Percentiles rank a stretch among this genome's conserved stretches.
Evolutionary conservation across 2,113 vertebrate species (phyloP).

Genomic region (Oenanthe melanoleuca): DNA sequence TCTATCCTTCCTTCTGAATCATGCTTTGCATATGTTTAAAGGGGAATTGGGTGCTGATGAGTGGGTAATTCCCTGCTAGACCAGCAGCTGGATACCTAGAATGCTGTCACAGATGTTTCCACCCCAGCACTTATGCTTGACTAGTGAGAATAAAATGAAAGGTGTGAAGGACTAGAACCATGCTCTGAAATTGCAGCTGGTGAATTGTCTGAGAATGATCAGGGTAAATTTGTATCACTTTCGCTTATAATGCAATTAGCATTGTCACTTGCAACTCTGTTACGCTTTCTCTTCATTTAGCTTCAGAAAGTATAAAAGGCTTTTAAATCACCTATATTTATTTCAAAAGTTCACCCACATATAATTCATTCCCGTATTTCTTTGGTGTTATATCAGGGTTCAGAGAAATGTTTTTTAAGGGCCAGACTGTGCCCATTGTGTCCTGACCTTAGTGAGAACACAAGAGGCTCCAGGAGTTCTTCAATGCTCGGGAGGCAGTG

Average conservation of each 20-base stretch:
- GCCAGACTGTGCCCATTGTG: background rate
- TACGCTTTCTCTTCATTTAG: background rate
- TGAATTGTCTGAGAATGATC: background rate
- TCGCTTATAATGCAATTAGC: background rate
- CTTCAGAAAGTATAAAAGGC: background rate
- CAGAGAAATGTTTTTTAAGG: background rate
- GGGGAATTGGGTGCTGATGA: background rate
- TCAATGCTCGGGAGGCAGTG: accelerated
- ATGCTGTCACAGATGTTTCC: background rate
- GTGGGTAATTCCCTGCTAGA: background rate
- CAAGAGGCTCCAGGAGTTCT: background rate
- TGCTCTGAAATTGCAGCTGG: background rate
- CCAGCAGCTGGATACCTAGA: background rate
- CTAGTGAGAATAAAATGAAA: background rate
- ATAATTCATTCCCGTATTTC: background rate
- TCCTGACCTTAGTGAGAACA: background rate
- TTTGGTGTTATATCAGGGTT: background rate
- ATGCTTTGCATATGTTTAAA: background rate
- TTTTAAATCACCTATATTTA: background rate
- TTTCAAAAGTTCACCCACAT: background rate
- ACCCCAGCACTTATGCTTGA: background rate
- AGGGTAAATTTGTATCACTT: background rate
- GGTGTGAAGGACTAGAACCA: background rate
- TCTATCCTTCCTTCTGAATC: background rate
- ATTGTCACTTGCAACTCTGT: background rate